Evolutionary conservation across 2,113 vertebrate genomes (phyloP), one percentile per base, ranked within the genome.

Genomic region (Myotis yumanensis): DNA sequence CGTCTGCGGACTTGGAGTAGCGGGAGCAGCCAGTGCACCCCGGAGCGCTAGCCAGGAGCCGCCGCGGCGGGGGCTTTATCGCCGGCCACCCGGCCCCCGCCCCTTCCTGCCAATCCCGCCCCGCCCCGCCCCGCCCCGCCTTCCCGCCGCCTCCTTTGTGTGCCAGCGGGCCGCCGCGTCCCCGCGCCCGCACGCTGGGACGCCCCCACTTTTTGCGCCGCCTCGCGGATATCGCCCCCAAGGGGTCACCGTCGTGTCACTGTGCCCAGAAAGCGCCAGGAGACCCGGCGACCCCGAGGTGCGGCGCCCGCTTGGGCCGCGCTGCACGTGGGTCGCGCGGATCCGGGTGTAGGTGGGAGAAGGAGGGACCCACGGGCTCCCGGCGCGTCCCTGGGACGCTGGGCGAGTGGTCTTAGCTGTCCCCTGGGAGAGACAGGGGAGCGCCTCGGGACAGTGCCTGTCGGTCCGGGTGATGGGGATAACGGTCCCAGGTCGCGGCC

Each of bases 91-190:
- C 35, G n/a, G 90, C 95, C 90, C 90, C 95, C 89, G 90, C 95
- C 95, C 94, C 76, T 95, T 89, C 79, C 96, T 86, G 84, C 90
- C 82, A n/a, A n/a, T n/a, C n/a, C n/a, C n/a, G n/a, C 87, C 90
- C 91, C 86, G 35, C 77, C 92, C 91, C 75, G 90, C 48, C 75
- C 73, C 73, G 69, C 91, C 89, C 92, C 97, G 80, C 91, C 89
- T 87, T 94, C 94, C 95, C 86, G 91, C 92, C 93, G 92, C 91
- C 94, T 66, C 87, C 95, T 96, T 96, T 96, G 95, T 96, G 95
- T 94, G 94, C 93, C 93, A 7, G 94, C 71, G 17, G 77, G 86
- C 92, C 17, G 77, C 88, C 7, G n/a, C 48, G 64, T 25, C 86
- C 59, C 96, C 30, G 81, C 81, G 84, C 93, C 85, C 5, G 69